Percentiles rank a stretch among this genome's conserved stretches.
phyloP scores from a whole-genome alignment of 1,140 invertebrate genomes.

The Drosophila quadrilineata region DNA sequence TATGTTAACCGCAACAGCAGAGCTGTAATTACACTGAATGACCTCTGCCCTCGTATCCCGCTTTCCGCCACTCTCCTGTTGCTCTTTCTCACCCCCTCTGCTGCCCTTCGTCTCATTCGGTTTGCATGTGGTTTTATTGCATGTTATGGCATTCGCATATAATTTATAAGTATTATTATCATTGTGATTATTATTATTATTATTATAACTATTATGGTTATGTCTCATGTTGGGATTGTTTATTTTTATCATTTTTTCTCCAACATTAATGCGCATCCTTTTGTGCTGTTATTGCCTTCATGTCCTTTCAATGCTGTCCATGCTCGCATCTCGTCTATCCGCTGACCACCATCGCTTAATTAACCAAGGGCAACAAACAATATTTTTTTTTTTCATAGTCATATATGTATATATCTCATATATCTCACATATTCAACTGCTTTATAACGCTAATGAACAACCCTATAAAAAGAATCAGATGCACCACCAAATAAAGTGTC shows the following conservation, averaged over 20 bases:
- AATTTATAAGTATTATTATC: constrained; percentile 54
- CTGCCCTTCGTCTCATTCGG: constrained; percentile 44
- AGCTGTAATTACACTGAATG: constrained; percentile 68
- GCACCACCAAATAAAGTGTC: no score
- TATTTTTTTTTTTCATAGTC: not conserved
- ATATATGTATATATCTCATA: constrained; percentile 20
- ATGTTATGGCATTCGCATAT: constrained; percentile 64
- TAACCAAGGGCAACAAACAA: constrained; percentile 32
- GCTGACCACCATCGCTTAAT: constrained; percentile 23
- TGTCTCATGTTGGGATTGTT: constrained; percentile 43
- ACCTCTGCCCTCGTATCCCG: constrained; percentile 13
- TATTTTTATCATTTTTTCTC: constrained; percentile 64
- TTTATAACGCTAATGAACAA: constrained; percentile 41
- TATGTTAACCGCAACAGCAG: constrained; percentile 71
- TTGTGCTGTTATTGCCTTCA: constrained; percentile 4
- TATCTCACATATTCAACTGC: no score
- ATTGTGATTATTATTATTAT: constrained; percentile 44
- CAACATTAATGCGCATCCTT: constrained; percentile 48
- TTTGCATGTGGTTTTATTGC: constrained; percentile 59
- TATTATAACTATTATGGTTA: constrained; percentile 30
- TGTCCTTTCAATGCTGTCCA: not conserved
- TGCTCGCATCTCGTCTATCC: constrained; percentile 2
- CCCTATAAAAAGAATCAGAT: no score
- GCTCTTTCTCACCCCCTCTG: no score
- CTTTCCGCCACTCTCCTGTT: not conserved